These are phyloP conservation scores for Hirtodrosophila confusa DNA, from an alignment of 2,888 invertebrate genomes.

Conservation along the genomic window DNA sequence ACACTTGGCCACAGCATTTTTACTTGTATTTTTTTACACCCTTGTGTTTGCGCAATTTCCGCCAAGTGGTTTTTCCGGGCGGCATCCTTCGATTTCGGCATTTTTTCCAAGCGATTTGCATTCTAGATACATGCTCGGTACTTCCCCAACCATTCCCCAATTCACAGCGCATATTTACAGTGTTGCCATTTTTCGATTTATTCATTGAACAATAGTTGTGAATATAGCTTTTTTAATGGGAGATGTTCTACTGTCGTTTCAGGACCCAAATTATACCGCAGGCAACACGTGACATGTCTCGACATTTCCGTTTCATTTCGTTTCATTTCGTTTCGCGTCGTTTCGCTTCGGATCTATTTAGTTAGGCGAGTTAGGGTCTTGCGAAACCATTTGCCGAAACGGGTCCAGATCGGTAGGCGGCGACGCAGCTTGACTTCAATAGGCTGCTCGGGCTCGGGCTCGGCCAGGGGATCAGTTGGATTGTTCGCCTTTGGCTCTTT, in stretches of 20 bases:
- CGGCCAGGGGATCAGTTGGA: too few species aligned
- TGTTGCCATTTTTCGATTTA: not conserved
- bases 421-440: slow-evolving; percentile 2
- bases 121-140: slow-evolving; percentile 3
- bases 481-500: too few species aligned
- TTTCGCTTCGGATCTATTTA: not conserved
- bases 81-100: slow-evolving; percentile 20
- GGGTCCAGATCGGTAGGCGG: slow-evolving; percentile 26
- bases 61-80: slow-evolving; percentile 57
- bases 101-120: slow-evolving; percentile 53
- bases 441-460: not conserved
- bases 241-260: too few species aligned
- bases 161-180: too few species aligned
- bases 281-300: too few species aligned
- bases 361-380: slow-evolving; percentile 30
- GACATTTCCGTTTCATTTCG: too few species aligned
- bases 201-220: slow-evolving; percentile 12
- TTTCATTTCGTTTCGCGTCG: not conserved
- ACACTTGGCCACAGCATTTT: too few species aligned
- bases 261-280: too few species aligned
- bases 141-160: not conserved
- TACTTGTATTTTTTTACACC: too few species aligned
- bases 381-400: slow-evolving; percentile 40
- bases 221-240: not conserved
- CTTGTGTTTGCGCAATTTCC: slow-evolving; percentile 43